Percentiles rank a stretch among this genome's conserved stretches.
These are phyloP conservation scores for Branchipolynoe longqiensis DNA, from an alignment of 2,888 invertebrate species.

Conservation along the genomic window DNA sequence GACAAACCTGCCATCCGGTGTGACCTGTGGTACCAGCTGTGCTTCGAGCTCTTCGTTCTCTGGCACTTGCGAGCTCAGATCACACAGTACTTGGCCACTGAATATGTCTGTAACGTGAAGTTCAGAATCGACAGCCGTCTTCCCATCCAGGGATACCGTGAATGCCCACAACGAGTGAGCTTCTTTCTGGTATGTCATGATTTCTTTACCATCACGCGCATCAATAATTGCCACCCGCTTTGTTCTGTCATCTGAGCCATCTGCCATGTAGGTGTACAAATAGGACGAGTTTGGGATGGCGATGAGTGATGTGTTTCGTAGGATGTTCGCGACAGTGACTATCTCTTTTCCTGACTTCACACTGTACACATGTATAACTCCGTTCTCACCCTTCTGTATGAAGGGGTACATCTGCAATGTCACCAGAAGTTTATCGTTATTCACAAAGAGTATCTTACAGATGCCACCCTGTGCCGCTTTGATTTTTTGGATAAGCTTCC, in stretches of 20 bases:
- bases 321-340: not conserved
- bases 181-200: not conserved
- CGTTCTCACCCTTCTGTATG: constrained; percentile 15
- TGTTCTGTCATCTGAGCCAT: not conserved
- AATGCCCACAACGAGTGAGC: constrained; percentile 55
- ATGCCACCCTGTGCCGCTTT: constrained; percentile 37
- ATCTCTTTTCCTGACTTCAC: constrained; percentile 23
- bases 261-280: not conserved
- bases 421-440: constrained; percentile 34
- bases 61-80: constrained; percentile 62
- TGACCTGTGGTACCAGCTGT: constrained; percentile 64
- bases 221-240: constrained; percentile 64
- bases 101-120: constrained; percentile 68
- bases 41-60: not conserved
- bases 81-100: constrained; percentile 64
- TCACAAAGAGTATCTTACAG: constrained; percentile 36
- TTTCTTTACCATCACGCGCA: constrained; percentile 65
- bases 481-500: constrained; percentile 3
- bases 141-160: constrained; percentile 63
- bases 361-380: constrained; percentile 29
- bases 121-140: constrained; percentile 68
- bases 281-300: not conserved
- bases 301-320: not conserved
- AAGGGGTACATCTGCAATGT: constrained; percentile 37
- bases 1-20: constrained; percentile 67